Base-by-base conservation (phyloP, 2,797 vertebrate genomes). In the Hoplostethus mediterraneus region DNA sequence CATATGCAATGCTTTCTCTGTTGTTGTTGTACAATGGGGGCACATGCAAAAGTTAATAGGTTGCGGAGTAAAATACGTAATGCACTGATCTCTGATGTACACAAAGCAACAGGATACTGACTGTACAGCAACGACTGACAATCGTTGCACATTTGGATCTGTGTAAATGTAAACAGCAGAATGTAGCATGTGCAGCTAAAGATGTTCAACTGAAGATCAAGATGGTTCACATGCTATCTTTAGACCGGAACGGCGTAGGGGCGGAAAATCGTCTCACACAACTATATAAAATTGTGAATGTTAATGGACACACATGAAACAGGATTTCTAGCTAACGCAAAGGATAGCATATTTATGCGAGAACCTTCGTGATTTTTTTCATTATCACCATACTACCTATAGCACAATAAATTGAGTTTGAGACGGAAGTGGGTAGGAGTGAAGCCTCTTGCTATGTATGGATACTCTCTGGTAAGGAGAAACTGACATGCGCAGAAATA, bases 401-500 rank as follows among this genome's bases (percentile, higher is more conserved):
- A 21, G 21, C 21, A 21, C 21, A 21, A 21, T 21, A 21, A 1
- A 21, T 21, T 21, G 21, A 21, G 21, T 21, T 21, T 1, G 21
- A 21, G 17, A 17, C 68, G 80, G 74, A 80, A 80, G 62, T 57
- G n/a, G 0, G 4, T 0, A 0, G 0, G 0, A 38, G 42, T 2
- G 0, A 0, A 8, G 0, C 0, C 38, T 76, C 67, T 64, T 0
- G 14, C 0, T 17, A 1, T 2, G 2, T 5, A 3, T 1, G 0
- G 9, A 9, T 2, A 7, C 5, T 67, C 71, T 83, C n/a, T 64
- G 75, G 1, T 14, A 12, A n/a, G 9, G 36, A 2, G 2, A 42
- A 21, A 11, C 9, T 36, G 53, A 52, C 83, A 83, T 78, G 80
- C 81, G 84, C 83, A 83, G 61, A 13, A 21, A 0, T 2, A 5